Evolutionary conservation across 2,797 vertebrate genomes (phyloP).

Genomic region (Sebastes itinus): DNA sequence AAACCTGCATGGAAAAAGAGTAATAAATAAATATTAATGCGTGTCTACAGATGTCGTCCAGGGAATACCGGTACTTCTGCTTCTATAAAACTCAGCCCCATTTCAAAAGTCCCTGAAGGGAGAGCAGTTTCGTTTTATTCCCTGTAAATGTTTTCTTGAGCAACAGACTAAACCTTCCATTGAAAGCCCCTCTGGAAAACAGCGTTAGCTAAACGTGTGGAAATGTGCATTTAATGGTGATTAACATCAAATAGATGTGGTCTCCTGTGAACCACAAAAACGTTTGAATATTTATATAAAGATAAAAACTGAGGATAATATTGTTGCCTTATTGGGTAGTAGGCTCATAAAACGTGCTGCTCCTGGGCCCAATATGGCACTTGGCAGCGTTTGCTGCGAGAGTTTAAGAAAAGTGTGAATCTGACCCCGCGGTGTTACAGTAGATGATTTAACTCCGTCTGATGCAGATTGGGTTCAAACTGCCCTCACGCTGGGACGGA

Average conservation of each 20-base stretch:
- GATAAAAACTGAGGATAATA: background rate
- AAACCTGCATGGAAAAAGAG: slow-evolving; percentile 82
- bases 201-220: background rate
- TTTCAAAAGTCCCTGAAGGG: slow-evolving; percentile 42
- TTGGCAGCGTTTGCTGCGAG: background rate
- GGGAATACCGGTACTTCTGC: slow-evolving; percentile 30
- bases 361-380: background rate
- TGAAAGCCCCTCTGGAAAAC: slow-evolving; percentile 32
- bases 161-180: slow-evolving; percentile 29
- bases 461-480: background rate
- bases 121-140: slow-evolving; percentile 53
- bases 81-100: slow-evolving; percentile 32
- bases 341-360: background rate
- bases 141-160: slow-evolving; percentile 50
- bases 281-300: slow-evolving; percentile 17
- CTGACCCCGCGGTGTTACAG: slow-evolving; percentile 71
- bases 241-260: slow-evolving; percentile 19
- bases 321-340: background rate
- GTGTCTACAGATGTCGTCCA: background rate
- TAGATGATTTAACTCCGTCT: background rate
- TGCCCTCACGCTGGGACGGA: background rate
- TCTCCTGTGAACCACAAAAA: slow-evolving; percentile 15
- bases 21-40: slow-evolving; percentile 34
- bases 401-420: background rate
- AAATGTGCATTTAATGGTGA: slow-evolving; percentile 42